Evolutionary conservation across 1,140 invertebrate species (phyloP).

Genomic region (Hormaphis cornu): DNA sequence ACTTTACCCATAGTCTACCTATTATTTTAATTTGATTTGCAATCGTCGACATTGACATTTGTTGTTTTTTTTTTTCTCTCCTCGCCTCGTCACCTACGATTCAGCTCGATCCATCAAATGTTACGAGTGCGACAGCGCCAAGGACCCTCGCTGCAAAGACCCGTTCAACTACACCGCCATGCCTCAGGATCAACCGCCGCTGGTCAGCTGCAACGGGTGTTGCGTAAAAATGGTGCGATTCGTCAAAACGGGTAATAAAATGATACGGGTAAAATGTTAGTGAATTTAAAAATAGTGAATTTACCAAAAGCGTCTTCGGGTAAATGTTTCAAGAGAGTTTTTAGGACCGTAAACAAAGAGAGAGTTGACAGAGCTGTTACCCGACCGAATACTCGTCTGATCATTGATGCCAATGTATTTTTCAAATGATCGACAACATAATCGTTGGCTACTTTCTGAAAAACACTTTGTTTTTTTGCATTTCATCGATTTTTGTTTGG

Average conservation of each 20-base stretch:
- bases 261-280: background rate
- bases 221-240: slow-evolving; percentile 91
- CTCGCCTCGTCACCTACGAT: slow-evolving; percentile 22
- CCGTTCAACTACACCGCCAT: slow-evolving; percentile 85
- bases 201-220: slow-evolving; percentile 81
- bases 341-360: too few relatives aligned
- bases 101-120: slow-evolving; percentile 77
- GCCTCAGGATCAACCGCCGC: slow-evolving; percentile 68
- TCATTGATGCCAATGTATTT: slow-evolving; percentile 62
- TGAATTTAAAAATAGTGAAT: too few relatives aligned
- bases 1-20: background rate
- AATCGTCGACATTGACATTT: background rate
- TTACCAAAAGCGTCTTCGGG: too few relatives aligned
- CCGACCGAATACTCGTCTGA: slow-evolving; percentile 76
- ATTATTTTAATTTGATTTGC: too few relatives aligned
- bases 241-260: slow-evolving; percentile 71
- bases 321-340: too few relatives aligned
- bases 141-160: slow-evolving; percentile 76
- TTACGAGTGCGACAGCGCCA: slow-evolving; percentile 87
- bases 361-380: too few relatives aligned
- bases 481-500: slow-evolving; percentile 47
- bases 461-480: slow-evolving; percentile 75
- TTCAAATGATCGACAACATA: slow-evolving; percentile 83
- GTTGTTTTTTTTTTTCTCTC: background rate
- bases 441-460: slow-evolving; percentile 78